These are phyloP conservation scores for Yoshiicerus persimilis DNA, from an alignment of 1,140 invertebrate species.

Conservation along the genomic window DNA sequence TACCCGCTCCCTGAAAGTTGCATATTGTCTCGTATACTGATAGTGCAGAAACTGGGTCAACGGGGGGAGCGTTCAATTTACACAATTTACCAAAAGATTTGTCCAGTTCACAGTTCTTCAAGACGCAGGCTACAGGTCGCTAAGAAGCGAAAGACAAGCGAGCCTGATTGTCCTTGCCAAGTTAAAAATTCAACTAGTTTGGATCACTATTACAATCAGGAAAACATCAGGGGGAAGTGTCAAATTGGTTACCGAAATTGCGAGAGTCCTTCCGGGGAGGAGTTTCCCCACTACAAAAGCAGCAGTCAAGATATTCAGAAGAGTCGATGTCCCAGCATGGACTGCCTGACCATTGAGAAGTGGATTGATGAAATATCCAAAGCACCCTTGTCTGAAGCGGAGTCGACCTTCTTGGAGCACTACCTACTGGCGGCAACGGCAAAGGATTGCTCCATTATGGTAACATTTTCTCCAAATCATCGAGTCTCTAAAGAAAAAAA, in stretches of 20 bases:
- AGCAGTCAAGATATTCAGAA: background rate
- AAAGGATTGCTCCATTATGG: conserved; percentile 62
- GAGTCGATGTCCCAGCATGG: conserved; percentile 23
- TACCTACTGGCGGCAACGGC: conserved; percentile 60
- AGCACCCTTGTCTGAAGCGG: background rate
- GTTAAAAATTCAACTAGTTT: background rate
- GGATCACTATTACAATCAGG: background rate
- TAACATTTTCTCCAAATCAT: conserved; percentile 54
- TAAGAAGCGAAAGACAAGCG: background rate
- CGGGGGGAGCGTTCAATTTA: conserved; percentile 49
- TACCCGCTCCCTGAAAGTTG: conserved; percentile 51
- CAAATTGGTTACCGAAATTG: background rate
- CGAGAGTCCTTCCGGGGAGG: background rate
- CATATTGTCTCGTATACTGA: conserved; percentile 52
- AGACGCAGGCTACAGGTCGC: too few species aligned
- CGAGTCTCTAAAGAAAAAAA: background rate
- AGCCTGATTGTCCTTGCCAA: background rate
- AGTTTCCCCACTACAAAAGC: background rate
- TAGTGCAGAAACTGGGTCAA: conserved; percentile 52
- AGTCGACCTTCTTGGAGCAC: conserved; percentile 54
- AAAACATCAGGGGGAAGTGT: background rate
- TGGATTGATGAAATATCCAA: conserved; percentile 42
- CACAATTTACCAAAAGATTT: conserved; percentile 50
- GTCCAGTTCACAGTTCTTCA: conserved; percentile 26
- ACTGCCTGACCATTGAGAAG: conserved; percentile 26